Evolutionary conservation across 2,888 invertebrate species (phyloP).

Genomic region (Drosophila sordidapex): DNA sequence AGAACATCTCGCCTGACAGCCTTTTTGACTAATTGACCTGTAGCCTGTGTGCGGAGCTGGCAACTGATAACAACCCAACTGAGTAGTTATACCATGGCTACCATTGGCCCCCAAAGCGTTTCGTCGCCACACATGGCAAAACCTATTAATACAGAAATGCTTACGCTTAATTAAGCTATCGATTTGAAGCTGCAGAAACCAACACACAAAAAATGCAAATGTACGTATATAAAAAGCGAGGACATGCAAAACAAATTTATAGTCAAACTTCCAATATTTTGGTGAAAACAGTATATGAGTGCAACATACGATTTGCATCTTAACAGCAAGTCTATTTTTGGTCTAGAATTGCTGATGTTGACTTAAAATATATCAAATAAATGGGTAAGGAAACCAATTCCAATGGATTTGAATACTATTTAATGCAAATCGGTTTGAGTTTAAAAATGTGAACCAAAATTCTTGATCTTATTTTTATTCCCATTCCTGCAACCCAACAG

Average conservation of each 20-base stretch:
- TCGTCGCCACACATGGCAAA: slow-evolving; percentile 58
- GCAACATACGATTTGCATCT: background rate
- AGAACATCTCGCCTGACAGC: slow-evolving; percentile 42
- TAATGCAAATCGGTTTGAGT: background rate
- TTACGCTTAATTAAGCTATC: slow-evolving; percentile 80
- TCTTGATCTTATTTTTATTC: background rate
- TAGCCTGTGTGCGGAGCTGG: slow-evolving; percentile 32
- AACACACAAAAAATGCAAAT: slow-evolving; percentile 25
- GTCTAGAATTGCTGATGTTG: background rate
- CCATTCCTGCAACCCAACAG: no score
- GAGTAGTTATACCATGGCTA: slow-evolving; percentile 30
- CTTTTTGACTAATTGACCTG: slow-evolving; percentile 79
- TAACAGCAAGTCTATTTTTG: background rate
- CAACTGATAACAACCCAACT: slow-evolving; percentile 45
- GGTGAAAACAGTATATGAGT: background rate
- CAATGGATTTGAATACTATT: background rate
- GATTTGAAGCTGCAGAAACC: slow-evolving; percentile 59
- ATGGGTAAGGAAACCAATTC: no score
- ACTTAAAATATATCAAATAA: background rate
- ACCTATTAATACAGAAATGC: slow-evolving; percentile 76
- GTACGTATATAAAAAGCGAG: slow-evolving; percentile 11
- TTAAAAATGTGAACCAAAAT: background rate
- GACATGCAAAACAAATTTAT: slow-evolving; percentile 18
- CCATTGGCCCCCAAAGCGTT: slow-evolving; percentile 36
- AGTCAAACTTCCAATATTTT: slow-evolving; percentile 15